Evolutionary conservation across 2,888 invertebrate species (phyloP).

Genomic region (Andrena bucephala): DNA sequence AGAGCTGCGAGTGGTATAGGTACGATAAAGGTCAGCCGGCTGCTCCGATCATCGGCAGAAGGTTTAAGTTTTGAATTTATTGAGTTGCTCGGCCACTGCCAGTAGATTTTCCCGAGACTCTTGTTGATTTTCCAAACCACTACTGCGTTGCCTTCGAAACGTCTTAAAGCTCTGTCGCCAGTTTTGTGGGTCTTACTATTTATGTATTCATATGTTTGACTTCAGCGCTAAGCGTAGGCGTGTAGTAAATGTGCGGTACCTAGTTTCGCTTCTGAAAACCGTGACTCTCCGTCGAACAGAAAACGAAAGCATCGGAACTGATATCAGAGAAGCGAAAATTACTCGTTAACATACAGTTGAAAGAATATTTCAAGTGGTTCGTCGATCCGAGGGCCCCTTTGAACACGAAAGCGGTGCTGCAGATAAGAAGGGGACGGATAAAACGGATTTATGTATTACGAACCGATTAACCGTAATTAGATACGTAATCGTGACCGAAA

Average conservation of each 20-base stretch:
- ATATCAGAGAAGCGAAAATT: not conserved
- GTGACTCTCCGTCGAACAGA: no score
- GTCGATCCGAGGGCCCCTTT: not conserved
- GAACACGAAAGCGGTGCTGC: not conserved
- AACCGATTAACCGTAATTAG: conserved; percentile 68
- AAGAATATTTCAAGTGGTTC: not conserved
- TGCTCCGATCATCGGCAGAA: conserved; percentile 30
- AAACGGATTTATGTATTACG: conserved; percentile 59
- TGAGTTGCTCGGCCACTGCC: conserved; percentile 47
- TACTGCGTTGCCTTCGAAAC: not conserved
- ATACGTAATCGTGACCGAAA: conserved; percentile 53
- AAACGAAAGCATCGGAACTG: no score
- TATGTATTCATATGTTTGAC: not conserved
- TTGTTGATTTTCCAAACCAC: conserved; percentile 63
- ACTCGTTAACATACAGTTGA: not conserved
- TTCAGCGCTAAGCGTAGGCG: not conserved
- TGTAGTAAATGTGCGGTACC: no score
- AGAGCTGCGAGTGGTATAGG: conserved; percentile 35
- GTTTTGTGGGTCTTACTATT: not conserved
- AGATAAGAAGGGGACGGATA: conserved; percentile 35
- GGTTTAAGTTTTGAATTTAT: conserved; percentile 73
- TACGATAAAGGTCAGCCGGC: conserved; percentile 46
- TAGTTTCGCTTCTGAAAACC: not conserved
- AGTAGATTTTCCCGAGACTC: conserved; percentile 18
- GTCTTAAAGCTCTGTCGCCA: not conserved